Evolutionary conservation across 2,797 vertebrate genomes (phyloP).

Genomic region (Eospalax fontanierii): DNA sequence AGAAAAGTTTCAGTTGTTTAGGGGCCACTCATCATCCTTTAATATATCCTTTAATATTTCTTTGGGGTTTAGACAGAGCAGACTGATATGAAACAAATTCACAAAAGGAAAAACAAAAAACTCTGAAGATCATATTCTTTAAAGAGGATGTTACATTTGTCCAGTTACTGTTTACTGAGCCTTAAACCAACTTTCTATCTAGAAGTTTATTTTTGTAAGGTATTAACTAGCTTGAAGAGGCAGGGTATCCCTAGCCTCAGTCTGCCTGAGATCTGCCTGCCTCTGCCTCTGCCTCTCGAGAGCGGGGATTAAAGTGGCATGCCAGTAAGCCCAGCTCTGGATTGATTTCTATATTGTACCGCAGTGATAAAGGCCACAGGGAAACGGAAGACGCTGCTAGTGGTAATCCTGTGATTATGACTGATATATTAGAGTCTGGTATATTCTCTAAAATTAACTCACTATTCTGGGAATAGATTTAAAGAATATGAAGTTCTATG

Average conservation of each 20-base stretch:
- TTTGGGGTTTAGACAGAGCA: slow-evolving; percentile 8
- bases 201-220: slow-evolving; percentile 78
- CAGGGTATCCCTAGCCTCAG: too few species aligned
- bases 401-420: slow-evolving; percentile 46
- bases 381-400: slow-evolving; percentile 52
- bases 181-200: slow-evolving; percentile 75
- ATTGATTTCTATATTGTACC: slow-evolving; percentile 49
- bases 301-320: too few species aligned
- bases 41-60: slow-evolving; percentile 7
- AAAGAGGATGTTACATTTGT: slow-evolving; percentile 64
- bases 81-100: slow-evolving; percentile 50
- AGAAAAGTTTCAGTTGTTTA: slow-evolving; percentile 45
- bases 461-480: slow-evolving; percentile 65
- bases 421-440: slow-evolving; percentile 40
- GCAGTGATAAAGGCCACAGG: slow-evolving; percentile 58
- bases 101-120: slow-evolving; percentile 59
- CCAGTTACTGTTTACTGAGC: slow-evolving; percentile 75
- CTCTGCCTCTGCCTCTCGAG: too few species aligned
- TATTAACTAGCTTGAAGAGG: slow-evolving; percentile 67
- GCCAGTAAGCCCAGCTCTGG: too few species aligned
- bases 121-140: slow-evolving; percentile 38
- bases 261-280: too few species aligned
- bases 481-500: slow-evolving; percentile 59
- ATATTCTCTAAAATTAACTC: slow-evolving; percentile 50
- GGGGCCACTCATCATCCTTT: slow-evolving; percentile 14